Base-by-base conservation (phyloP, 2,888 invertebrate genomes). In the Dasysyrphus albostriatus region DNA sequence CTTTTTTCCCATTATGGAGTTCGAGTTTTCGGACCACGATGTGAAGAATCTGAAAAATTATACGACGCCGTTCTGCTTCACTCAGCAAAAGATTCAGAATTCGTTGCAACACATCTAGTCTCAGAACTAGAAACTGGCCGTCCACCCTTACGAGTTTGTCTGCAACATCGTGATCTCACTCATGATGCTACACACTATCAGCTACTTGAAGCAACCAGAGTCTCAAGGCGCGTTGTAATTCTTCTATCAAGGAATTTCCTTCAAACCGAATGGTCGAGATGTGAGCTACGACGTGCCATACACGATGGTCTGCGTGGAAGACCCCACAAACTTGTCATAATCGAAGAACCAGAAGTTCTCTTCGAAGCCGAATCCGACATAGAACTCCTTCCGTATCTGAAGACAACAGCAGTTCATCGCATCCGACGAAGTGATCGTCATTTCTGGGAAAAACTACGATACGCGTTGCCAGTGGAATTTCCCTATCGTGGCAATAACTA, bases 61-160 rank as follows among this genome's bases (percentile, higher is more conserved):
- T 98, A 97, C 93, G 98, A 98, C 91, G 98, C 97, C 10, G 97
- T 98, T 91, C 95, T 98, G 14, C 96, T 98, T 90, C 98, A 98
- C 93, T 97, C 97, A 89, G 97, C 97, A 44, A 97, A 97, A 93
- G 98, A 98, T 92, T 97, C 98, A 89, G 96, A 97, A 91, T 97
- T 97, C 91, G 97, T 98, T 7, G 94, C 97, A 72, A 96, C 97
- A 90, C 96, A 96, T 70, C 93, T 98, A 89, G 96, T 96, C n/a
- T 95, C 96, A 51, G 97, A 97, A 91, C 93, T 98, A 89, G 98
- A 98, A 92, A 96, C 96, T 89, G 96, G 96, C 29, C 94, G 95
- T 88, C 93, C 93, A 0, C 95, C 96, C 19, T 95, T 97, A 90
- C 95, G 97, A 88, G 94, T 98, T 88, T 98, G 98, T 91, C 94